These are phyloP conservation scores for Florisuga fusca DNA, from an alignment of 2,797 vertebrate genomes.

Conservation along the genomic window DNA sequence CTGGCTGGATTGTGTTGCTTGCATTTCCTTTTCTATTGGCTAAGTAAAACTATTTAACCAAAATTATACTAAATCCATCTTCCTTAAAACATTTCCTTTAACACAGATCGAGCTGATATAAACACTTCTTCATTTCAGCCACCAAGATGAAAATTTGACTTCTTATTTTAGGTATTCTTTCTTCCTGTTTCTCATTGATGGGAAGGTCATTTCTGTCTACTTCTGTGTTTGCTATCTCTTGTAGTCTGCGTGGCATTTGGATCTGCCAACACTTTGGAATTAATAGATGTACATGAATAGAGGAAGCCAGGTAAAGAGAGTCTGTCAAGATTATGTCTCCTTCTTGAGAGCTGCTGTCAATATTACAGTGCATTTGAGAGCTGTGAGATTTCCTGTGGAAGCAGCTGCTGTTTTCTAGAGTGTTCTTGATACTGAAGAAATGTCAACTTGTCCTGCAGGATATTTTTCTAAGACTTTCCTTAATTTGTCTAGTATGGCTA, in stretches of 20 bases:
- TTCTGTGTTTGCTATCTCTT: not conserved
- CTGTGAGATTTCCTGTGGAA: conserved; percentile 39
- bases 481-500: not conserved
- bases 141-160: not conserved
- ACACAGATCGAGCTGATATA: not conserved
- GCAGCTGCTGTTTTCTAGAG: conserved; percentile 44
- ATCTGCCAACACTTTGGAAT: not conserved
- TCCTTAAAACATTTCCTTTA: not conserved
- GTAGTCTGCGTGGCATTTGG: conserved; percentile 9
- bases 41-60: not conserved
- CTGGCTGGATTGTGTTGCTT: not conserved
- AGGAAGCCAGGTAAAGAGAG: not conserved
- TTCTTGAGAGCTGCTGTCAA: conserved; percentile 56
- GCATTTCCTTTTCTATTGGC: not conserved
- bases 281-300: not conserved
- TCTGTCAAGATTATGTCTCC: conserved; percentile 17
- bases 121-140: not conserved
- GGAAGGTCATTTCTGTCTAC: not conserved
- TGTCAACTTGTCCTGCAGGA: not conserved
- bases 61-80: not conserved
- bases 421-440: conserved; percentile 39
- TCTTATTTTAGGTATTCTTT: not conserved
- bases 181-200: not conserved
- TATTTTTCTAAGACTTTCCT: not conserved
- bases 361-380: not conserved